Evolutionary conservation across 2,797 vertebrate genomes (phyloP).

Genomic region (Triplophysa yarkandensis): DNA sequence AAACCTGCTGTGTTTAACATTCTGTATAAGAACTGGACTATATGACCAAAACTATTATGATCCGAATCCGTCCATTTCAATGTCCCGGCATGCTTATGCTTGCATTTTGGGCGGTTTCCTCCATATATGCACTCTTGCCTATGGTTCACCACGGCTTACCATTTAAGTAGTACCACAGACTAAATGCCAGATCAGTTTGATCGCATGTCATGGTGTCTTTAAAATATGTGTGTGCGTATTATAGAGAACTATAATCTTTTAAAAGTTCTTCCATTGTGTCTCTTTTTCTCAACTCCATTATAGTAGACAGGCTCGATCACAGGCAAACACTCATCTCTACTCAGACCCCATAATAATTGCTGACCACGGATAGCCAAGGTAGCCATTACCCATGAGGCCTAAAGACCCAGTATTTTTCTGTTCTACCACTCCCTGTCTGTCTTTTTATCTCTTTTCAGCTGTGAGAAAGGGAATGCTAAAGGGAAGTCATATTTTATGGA

Average conservation of each 20-base stretch:
- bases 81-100: too few relatives aligned
- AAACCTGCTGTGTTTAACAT: too few relatives aligned
- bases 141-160: too few relatives aligned
- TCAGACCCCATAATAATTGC: slow-evolving; percentile 45
- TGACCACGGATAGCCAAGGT: slow-evolving; percentile 46
- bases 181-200: background rate
- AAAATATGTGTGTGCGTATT: background rate
- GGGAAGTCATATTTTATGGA: background rate
- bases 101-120: too few relatives aligned
- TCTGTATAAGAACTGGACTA: too few relatives aligned
- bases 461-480: background rate
- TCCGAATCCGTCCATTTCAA: too few relatives aligned
- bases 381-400: slow-evolving; percentile 48
- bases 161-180: background rate
- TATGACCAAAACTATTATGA: too few relatives aligned
- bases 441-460: background rate
- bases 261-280: slow-evolving; percentile 30
- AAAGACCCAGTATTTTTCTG: slow-evolving; percentile 29
- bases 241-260: slow-evolving; percentile 33
- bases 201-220: slow-evolving; percentile 1
- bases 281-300: slow-evolving; percentile 17
- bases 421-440: background rate
- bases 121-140: too few relatives aligned
- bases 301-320: slow-evolving; percentile 34
- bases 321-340: slow-evolving; percentile 39